These are phyloP conservation scores for Aphodius granarius DNA, from an alignment of 2,888 invertebrate genomes.

Conservation along the genomic window DNA sequence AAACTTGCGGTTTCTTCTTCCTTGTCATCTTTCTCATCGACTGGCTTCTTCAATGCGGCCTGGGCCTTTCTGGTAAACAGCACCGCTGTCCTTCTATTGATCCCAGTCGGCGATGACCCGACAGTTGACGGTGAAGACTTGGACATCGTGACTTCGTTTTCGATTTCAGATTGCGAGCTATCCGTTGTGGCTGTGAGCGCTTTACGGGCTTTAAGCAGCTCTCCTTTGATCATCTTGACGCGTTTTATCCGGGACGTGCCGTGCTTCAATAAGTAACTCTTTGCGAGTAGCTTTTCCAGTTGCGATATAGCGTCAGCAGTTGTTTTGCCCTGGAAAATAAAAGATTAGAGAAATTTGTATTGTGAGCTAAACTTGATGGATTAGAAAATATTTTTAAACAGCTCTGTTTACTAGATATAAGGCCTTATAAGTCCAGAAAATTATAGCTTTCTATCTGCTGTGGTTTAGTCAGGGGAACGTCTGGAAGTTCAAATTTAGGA, in stretches of 20 bases:
- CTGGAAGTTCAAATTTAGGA: no score
- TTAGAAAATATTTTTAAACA: no score
- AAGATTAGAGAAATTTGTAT: no score
- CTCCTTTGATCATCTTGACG: conserved; percentile 60
- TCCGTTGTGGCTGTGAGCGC: conserved; percentile 41
- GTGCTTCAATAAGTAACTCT: conserved; percentile 64
- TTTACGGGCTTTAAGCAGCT: conserved; percentile 60
- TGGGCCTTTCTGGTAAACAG: conserved; percentile 75
- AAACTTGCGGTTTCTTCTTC: background rate
- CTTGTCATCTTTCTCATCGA: conserved; percentile 50
- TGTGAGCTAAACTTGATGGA: no score
- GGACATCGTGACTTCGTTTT: conserved; percentile 40
- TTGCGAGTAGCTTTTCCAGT: conserved; percentile 64
- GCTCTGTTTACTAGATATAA: no score
- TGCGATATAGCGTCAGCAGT: conserved; percentile 53
- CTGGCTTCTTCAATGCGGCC: conserved; percentile 57
- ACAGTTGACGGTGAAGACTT: conserved; percentile 30
- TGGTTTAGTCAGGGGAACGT: no score
- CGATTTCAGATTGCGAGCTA: conserved; percentile 50
- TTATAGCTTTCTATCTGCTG: no score
- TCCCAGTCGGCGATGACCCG: conserved; percentile 58
- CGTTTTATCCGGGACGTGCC: conserved; percentile 61
- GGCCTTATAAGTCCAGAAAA: no score
- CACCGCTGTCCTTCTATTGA: conserved; percentile 75
- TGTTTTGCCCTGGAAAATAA: conserved; percentile 48